These are phyloP conservation scores for Pavo muticus DNA, from an alignment of 2,113 vertebrate species.

Conservation along the genomic window DNA sequence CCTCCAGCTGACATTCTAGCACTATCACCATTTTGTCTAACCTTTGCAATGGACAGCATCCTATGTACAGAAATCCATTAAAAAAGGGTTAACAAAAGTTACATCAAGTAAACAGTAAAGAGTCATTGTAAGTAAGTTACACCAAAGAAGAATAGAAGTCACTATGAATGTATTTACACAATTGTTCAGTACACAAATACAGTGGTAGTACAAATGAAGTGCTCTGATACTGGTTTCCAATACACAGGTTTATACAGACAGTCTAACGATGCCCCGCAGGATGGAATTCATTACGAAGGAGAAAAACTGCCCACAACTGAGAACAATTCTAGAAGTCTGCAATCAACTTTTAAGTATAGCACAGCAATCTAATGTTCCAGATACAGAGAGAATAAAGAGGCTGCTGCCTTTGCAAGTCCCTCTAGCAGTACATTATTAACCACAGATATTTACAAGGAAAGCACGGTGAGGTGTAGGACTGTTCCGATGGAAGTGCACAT, in stretches of 20 bases:
- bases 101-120: not conserved
- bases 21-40: not conserved
- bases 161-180: constrained; percentile 95
- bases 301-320: constrained; percentile 43
- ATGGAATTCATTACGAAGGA: constrained; percentile 59
- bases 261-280: constrained; percentile 46
- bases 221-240: constrained; percentile 73
- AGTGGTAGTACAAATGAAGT: constrained; percentile 87
- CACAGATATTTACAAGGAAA: constrained; percentile 74
- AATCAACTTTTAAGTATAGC: constrained; percentile 67
- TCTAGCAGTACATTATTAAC: constrained; percentile 54
- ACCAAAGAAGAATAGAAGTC: constrained; percentile 80
- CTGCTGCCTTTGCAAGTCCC: constrained; percentile 44
- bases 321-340: constrained; percentile 62
- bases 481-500: constrained; percentile 57
- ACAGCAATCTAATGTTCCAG: constrained; percentile 66
- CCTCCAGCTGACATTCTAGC: not conserved
- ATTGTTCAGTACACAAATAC: constrained; percentile 91
- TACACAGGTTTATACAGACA: constrained; percentile 73
- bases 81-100: not conserved
- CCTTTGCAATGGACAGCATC: not conserved
- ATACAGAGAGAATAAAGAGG: constrained; percentile 65
- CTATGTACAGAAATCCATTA: not conserved
- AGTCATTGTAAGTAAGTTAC: constrained; percentile 33
- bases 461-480: constrained; percentile 49